Percentiles rank a stretch among this genome's conserved stretches.
Conservation (phyloP, 2,797 vertebrate species). For the Anguilla pacifica region DNA sequence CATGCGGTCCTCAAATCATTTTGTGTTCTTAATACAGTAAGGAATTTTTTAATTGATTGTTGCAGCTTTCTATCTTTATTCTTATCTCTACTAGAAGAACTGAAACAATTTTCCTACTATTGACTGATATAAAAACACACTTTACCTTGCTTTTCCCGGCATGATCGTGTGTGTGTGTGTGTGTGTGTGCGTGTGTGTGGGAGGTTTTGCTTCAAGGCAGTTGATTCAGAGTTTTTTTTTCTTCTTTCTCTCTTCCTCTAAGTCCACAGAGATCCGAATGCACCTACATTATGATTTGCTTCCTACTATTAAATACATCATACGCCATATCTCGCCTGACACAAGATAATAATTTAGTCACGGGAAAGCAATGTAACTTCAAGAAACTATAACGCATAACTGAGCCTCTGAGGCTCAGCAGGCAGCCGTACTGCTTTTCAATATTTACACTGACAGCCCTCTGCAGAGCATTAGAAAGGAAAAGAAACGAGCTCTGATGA, state of each 20-base stretch:
- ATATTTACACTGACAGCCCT: neutral
- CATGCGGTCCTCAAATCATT: neutral
- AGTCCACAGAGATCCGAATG: neutral
- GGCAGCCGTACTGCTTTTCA: neutral
- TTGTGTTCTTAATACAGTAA: neutral
- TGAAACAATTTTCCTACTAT: neutral
- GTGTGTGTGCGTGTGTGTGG: neutral
- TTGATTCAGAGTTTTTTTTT: neutral
- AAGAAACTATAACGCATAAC: neutral
- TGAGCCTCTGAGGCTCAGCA: neutral
- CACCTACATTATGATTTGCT: neutral
- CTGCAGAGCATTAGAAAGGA: neutral
- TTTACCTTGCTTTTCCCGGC: neutral
- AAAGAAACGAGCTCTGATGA: neutral
- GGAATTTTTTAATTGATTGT: neutral
- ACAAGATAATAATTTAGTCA: too few relatives aligned
- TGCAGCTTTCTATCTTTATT: neutral
- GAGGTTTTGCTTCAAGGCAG: neutral
- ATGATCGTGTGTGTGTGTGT: neutral
- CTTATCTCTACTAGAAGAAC: neutral
- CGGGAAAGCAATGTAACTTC: too few relatives aligned
- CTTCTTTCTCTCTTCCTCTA: neutral
- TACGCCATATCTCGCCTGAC: neutral
- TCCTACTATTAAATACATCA: neutral
- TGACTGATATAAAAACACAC: neutral